These are phyloP conservation scores for Aldrovandia affinis DNA, from an alignment of 2,797 vertebrate species.

Conservation along the genomic window DNA sequence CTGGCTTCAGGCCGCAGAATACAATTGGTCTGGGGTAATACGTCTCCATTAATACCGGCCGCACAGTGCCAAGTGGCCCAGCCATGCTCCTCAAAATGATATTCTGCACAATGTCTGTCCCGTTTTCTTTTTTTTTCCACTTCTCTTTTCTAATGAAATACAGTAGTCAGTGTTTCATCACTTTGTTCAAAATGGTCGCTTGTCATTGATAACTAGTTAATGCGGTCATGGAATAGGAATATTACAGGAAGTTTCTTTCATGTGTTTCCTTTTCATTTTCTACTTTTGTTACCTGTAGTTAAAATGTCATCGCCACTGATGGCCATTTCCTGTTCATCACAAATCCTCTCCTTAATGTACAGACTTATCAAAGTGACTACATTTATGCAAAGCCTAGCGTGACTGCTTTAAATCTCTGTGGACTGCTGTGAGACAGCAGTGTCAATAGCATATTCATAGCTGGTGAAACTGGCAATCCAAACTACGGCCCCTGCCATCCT, in stretches of 20 bases:
- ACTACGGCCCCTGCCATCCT: slow-evolving; percentile 76
- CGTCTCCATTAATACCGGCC: slow-evolving; percentile 55
- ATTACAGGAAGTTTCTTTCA: not conserved
- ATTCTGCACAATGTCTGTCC: too few species aligned
- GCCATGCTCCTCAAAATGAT: not conserved
- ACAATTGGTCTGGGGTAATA: slow-evolving; percentile 55
- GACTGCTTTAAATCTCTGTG: slow-evolving; percentile 51
- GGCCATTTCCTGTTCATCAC: slow-evolving; percentile 35
- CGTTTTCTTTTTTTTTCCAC: not conserved
- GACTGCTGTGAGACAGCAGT: slow-evolving; percentile 72
- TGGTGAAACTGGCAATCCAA: slow-evolving; percentile 71
- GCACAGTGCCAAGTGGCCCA: slow-evolving; percentile 29
- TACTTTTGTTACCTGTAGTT: not conserved
- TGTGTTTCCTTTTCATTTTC: not conserved
- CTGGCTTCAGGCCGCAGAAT: slow-evolving; percentile 77
- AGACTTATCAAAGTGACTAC: slow-evolving; percentile 54
- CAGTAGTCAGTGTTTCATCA: not conserved
- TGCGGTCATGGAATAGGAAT: not conserved
- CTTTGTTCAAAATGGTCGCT: not conserved
- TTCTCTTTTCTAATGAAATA: not conserved
- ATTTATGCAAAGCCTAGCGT: slow-evolving; percentile 62
- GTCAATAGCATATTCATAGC: slow-evolving; percentile 77
- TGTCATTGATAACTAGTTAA: not conserved
- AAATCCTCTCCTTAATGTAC: not conserved
- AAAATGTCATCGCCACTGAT: not conserved